Conservation (phyloP, 2,113 vertebrate species). For the Rhadina sibilatrix region DNA sequence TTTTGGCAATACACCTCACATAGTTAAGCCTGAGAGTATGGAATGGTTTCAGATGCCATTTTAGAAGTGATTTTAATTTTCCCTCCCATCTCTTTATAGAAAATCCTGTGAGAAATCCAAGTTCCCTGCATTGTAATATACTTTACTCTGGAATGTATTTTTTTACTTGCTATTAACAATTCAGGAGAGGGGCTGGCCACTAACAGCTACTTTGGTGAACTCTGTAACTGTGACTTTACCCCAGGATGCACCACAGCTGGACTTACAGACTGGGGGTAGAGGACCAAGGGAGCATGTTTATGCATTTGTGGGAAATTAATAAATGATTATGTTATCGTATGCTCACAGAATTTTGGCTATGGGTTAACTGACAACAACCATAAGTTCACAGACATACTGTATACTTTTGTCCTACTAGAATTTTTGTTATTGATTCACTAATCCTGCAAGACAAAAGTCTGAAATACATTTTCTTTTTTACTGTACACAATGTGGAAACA, state of each 20-base stretch:
- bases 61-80: background rate
- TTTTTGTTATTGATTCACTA: slow-evolving; percentile 16
- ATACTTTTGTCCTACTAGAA: background rate
- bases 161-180: background rate
- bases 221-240: background rate
- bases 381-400: background rate
- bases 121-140: background rate
- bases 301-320: background rate
- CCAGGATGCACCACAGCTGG: background rate
- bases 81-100: background rate
- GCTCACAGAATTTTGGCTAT: background rate
- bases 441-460: background rate
- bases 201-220: background rate
- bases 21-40: background rate
- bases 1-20: background rate
- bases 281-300: background rate
- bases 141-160: background rate
- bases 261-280: background rate
- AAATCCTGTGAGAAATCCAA: background rate
- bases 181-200: background rate
- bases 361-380: slow-evolving; percentile 7
- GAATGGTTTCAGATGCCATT: background rate
- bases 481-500: background rate
- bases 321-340: slow-evolving; percentile 17
- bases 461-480: background rate